Evolutionary conservation across 2,113 vertebrate genomes (phyloP).

Genomic region (Delphinapterus leucas): DNA sequence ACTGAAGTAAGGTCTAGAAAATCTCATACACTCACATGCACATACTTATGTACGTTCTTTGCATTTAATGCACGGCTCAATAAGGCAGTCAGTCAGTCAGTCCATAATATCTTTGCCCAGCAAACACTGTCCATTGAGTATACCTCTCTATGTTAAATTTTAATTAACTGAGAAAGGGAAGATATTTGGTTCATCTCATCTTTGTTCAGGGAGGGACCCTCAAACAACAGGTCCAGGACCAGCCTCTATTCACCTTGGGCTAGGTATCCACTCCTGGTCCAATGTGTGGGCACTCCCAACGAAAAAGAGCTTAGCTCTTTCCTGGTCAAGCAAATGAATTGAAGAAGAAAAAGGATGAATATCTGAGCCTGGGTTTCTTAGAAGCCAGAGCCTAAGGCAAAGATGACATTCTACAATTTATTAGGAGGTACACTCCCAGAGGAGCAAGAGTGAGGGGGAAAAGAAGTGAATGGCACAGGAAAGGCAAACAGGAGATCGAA

Average conservation of each 20-base stretch:
- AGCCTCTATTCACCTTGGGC: background rate
- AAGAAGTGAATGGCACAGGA: background rate
- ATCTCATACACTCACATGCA: background rate
- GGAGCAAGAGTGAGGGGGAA: background rate
- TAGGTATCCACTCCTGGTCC: background rate
- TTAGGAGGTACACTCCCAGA: accelerated
- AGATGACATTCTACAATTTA: accelerated
- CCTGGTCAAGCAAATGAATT: background rate
- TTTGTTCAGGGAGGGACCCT: background rate
- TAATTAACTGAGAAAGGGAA: background rate
- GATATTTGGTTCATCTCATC: background rate
- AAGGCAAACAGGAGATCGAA: background rate
- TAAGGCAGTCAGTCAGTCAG: background rate
- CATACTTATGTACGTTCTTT: background rate
- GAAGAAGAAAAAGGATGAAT: background rate
- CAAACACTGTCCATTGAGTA: background rate
- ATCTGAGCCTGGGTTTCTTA: background rate
- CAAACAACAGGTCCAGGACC: background rate
- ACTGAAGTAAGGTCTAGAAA: background rate
- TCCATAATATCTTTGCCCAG: background rate
- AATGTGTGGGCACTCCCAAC: accelerated
- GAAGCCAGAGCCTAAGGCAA: background rate
- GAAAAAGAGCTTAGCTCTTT: background rate
- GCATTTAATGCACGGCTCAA: background rate
- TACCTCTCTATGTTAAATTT: background rate